Evolutionary conservation across 2,888 invertebrate genomes (phyloP).

Genomic region (Eupithecia vulgata): DNA sequence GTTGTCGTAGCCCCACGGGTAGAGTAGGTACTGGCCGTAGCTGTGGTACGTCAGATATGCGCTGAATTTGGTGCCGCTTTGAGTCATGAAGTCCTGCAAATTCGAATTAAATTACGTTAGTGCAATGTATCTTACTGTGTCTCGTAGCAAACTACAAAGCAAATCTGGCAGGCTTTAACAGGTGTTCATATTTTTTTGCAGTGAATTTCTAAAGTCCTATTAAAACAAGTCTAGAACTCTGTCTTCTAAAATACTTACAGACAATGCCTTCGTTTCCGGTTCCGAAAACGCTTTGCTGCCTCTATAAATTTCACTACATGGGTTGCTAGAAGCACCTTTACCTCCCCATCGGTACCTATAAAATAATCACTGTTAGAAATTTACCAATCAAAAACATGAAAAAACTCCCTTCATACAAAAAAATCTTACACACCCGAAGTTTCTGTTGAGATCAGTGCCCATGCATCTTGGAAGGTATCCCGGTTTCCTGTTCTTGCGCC

Average conservation of each 20-base stretch:
- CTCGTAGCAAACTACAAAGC: neutral
- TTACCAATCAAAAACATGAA: neutral
- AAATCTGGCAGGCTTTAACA: neutral
- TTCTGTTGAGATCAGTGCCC: constrained; percentile 93
- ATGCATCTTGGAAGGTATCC: constrained; percentile 84
- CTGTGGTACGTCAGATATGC: constrained; percentile 92
- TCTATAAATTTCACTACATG: constrained; percentile 92
- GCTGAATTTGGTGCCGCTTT: constrained; percentile 83
- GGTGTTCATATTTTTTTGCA: neutral
- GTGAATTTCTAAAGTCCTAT: neutral
- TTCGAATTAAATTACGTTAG: neutral
- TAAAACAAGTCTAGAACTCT: neutral
- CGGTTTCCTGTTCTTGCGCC: constrained; percentile 91
- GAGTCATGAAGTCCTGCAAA: constrained; percentile 78
- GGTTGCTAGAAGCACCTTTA: constrained; percentile 91
- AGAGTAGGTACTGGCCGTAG: constrained; percentile 93
- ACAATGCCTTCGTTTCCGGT: constrained; percentile 90
- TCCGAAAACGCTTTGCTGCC: constrained; percentile 94
- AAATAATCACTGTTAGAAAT: constrained; percentile 5
- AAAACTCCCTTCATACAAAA: neutral
- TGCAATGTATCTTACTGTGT: neutral
- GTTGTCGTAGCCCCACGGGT: constrained; percentile 94
- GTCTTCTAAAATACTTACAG: constrained; percentile 62
- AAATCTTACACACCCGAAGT: constrained; percentile 86
- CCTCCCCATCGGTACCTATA: constrained; percentile 92